These are phyloP conservation scores for Chionoecetes opilio DNA, from an alignment of 1,140 invertebrate species.

Conservation along the genomic window DNA sequence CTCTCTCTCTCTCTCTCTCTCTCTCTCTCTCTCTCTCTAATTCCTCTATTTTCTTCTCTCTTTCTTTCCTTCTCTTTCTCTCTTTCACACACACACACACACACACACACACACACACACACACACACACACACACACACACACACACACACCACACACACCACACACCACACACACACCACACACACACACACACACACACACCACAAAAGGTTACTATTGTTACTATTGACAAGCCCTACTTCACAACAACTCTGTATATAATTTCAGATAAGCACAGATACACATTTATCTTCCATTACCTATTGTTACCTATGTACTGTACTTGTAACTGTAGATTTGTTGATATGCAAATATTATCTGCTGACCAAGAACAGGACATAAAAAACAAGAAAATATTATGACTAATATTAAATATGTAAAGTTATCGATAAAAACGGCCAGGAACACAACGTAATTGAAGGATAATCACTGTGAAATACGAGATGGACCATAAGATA, in stretches of 20 bases:
- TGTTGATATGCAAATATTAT: neutral
- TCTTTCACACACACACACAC: no score
- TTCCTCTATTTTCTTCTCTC: no score
- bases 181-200: neutral
- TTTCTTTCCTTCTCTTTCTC: no score
- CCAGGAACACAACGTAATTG: conserved; percentile 17
- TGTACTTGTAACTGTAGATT: neutral
- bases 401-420: neutral
- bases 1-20: no score
- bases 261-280: neutral
- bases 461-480: conserved; percentile 47
- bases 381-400: neutral
- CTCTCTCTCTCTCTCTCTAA: no score
- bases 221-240: no score
- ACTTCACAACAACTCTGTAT: no score
- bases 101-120: no score
- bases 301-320: neutral
- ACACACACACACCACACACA: no score
- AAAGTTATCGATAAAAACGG: neutral
- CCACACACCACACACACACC: no score
- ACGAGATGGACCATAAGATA: conserved; percentile 24
- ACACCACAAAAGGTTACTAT: no score
- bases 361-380: neutral
- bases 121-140: neutral
- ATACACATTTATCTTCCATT: neutral